A percentile compares a stretch with the other conserved stretches of the same genome.
phyloP scores from a whole-genome alignment of 2,113 vertebrate genomes.

The Electrona antarctica region DNA sequence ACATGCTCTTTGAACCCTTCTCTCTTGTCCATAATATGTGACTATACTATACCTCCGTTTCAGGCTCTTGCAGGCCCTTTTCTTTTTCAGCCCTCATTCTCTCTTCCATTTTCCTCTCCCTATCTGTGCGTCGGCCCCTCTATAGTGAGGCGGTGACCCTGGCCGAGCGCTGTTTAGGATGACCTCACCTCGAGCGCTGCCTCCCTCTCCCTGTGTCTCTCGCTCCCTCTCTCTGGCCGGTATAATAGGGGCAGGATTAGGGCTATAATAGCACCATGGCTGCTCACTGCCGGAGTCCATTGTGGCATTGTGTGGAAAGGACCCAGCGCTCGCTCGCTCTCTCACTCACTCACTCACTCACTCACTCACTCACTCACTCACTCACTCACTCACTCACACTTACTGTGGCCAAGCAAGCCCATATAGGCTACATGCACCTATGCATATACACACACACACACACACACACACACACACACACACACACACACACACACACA shows the following conservation, averaged over 20 bases:
- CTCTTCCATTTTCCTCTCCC: constrained; percentile 33
- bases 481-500: too few species aligned
- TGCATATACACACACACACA: not conserved
- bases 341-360: constrained; percentile 40
- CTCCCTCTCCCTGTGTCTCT: constrained; percentile 73
- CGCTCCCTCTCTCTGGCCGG: constrained; percentile 72
- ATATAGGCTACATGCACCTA: too few species aligned
- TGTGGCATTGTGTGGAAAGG: constrained; percentile 79
- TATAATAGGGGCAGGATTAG: constrained; percentile 80
- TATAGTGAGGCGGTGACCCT: constrained; percentile 75
- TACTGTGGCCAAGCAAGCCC: too few species aligned
- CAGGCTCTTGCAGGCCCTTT: constrained; percentile 49
- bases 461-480: constrained; percentile 16
- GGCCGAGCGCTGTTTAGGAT: constrained; percentile 77
- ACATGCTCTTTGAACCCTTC: constrained; percentile 35
- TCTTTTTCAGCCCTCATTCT: constrained; percentile 6
- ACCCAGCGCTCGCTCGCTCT: constrained; percentile 49
- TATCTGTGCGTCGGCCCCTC: constrained; percentile 44
- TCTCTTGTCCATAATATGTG: constrained; percentile 5
- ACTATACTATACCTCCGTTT: constrained; percentile 44
- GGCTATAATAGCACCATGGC: constrained; percentile 76
- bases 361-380: not conserved
- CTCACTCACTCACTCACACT: too few species aligned
- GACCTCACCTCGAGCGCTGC: constrained; percentile 79
- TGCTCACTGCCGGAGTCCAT: constrained; percentile 79